Evolutionary conservation across 2,797 vertebrate species (phyloP), one percentile per base, ranked within the genome.

Genomic region (Eptatretus atami): DNA sequence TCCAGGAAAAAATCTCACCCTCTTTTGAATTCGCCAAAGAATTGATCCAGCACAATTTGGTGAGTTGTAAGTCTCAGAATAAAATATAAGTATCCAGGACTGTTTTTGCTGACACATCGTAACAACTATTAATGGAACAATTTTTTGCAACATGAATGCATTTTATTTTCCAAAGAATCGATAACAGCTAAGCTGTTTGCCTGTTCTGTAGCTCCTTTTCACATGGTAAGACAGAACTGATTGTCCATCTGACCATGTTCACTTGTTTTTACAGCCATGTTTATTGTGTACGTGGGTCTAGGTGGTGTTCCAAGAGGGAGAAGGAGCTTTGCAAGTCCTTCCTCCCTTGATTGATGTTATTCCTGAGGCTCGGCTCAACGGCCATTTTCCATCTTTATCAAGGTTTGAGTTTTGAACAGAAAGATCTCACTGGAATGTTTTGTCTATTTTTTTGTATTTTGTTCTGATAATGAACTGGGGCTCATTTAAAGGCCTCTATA

Each of bases 21-120:
- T 85, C 83, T 25, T 90, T 93, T 73, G 86, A 94, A 74, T 98
- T 94, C 75, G 90, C 86, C 67, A 88, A 93, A 72, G 90, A 98
- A 70, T 83, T 95, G 68, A 90, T 95, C 75, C 79, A 78, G 67
- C 88, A 95, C 74, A 98, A 98, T 75, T 77, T 94, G 78, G 88
- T 87, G 72, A 82, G 73, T 73, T 53, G 11, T 5, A 44, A 44
- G 6, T 44, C 31, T 44, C 31, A 44, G 31, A 44, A 44, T 44
- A 44, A 14, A 63, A 63, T 63, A 12, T 63, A 12, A 14, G 9
- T 11, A 9, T 70, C 64, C 31, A 44, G 31, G 31, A 44, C 3
- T 44, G 31, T 44, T 44, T 44, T 44, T 44, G 31, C 19, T 19
- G 19, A 2, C 19, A 8, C 31, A 3, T 44, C 31, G 3, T 44